Evolutionary conservation across 2,888 invertebrate species (phyloP).

Genomic region (Aquatica leii): DNA sequence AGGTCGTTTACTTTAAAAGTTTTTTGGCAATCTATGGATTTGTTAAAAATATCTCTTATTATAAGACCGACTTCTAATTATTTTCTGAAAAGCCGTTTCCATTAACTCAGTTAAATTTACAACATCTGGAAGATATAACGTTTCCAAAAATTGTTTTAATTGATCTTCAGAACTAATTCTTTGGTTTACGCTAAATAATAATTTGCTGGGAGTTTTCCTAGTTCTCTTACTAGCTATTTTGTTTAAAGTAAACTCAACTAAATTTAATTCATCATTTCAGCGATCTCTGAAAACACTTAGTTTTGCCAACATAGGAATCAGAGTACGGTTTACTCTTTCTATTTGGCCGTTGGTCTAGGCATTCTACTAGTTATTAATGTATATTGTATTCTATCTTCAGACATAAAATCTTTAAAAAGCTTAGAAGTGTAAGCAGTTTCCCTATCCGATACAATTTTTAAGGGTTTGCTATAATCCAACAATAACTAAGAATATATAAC

Average conservation of each 20-base stretch:
- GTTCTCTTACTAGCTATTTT: constrained; percentile 45
- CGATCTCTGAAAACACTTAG: constrained; percentile 23
- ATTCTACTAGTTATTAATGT: constrained; percentile 45
- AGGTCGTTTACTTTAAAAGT: background rate
- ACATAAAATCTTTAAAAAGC: constrained; percentile 43
- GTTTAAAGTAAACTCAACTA: constrained; percentile 41
- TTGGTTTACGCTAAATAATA: constrained; percentile 48
- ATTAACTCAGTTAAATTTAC: background rate
- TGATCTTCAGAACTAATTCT: constrained; percentile 12
- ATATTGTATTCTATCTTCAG: constrained; percentile 39
- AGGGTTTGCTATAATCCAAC: constrained; percentile 36
- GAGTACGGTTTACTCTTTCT: constrained; percentile 41
- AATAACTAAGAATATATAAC: constrained; percentile 17
- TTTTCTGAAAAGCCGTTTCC: background rate
- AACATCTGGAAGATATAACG: background rate
- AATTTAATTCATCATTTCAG: constrained; percentile 39
- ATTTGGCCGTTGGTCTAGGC: constrained; percentile 50
- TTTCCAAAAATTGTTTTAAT: background rate
- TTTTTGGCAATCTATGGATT: background rate
- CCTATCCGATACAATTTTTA: constrained; percentile 45
- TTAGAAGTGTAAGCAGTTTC: constrained; percentile 46
- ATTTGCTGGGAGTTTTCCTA: constrained; percentile 45
- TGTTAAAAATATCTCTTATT: background rate
- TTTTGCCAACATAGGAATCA: constrained; percentile 46
- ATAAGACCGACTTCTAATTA: background rate